Percentiles rank a stretch among this genome's conserved stretches.
phyloP scores from a whole-genome alignment of 2,888 invertebrate genomes.

The Netelia melanura region DNA sequence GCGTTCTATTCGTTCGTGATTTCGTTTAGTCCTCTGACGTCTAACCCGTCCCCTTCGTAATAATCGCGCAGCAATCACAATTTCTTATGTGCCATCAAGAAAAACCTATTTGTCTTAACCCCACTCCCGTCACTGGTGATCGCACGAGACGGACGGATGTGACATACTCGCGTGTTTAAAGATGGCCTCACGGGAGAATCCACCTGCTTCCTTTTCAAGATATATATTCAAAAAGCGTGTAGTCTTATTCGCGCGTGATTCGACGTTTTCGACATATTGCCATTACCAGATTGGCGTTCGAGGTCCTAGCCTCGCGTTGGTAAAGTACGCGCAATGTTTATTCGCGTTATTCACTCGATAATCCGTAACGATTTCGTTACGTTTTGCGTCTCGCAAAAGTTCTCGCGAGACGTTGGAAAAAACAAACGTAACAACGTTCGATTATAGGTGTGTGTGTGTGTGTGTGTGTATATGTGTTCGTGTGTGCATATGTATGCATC shows the following conservation, averaged over 20 bases:
- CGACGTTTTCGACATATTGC: background rate
- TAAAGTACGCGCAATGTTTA: no score
- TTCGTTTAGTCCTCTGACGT: constrained; percentile 46
- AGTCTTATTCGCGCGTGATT: background rate
- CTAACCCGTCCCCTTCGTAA: constrained; percentile 38
- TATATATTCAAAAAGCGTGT: constrained; percentile 67
- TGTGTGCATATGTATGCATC: background rate
- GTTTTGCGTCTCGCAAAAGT: background rate
- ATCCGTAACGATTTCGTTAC: background rate
- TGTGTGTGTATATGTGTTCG: background rate
- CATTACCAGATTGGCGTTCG: background rate
- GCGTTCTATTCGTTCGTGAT: constrained; percentile 63
- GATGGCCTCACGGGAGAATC: constrained; percentile 76
- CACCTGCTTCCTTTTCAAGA: constrained; percentile 72
- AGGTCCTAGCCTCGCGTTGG: no score
- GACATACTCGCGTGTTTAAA: constrained; percentile 80
- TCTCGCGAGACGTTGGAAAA: background rate
- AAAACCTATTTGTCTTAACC: constrained; percentile 82
- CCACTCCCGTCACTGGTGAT: constrained; percentile 75
- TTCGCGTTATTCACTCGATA: background rate
- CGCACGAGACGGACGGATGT: constrained; percentile 82
- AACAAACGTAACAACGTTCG: background rate
- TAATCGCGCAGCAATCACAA: constrained; percentile 75
- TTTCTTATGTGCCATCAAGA: constrained; percentile 80
- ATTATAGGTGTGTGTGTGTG: background rate